Evolutionary conservation across 2,888 invertebrate genomes (phyloP), one percentile per base, ranked within the genome.

Genomic region (Drosophila ezoana): DNA sequence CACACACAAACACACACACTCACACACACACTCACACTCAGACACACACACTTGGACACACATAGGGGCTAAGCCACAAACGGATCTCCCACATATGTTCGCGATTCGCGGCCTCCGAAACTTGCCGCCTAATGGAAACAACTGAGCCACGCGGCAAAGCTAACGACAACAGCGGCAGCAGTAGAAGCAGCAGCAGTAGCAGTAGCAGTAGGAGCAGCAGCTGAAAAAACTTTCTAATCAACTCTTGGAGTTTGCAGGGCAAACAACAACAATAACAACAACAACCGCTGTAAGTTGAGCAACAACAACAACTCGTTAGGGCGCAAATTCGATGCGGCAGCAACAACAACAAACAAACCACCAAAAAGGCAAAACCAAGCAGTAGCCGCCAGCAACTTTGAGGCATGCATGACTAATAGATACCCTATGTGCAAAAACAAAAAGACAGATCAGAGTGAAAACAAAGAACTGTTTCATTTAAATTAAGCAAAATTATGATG

Each of bases 181-280:
- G 2, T 13, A 32, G 32, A 43, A 58, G 20, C 37, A 37, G 9
- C 13, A 16, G 33, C 33, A 43, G 11, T 14, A 23, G 14, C 9
- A 43, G 10, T 52, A 41, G 45, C 23, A 54, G 20, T 38, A 41
- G 48, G 58, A 38, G 37, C 60, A 47, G 66, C 68, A 70, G 76
- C 79, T 72, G 61, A 74, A 81, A 76, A 79, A 83, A 83, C 65
- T 81, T 83, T 85, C 85, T 83, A 83, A 83, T 85, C 85, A 83
- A 81, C 85, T 81, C 81, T 60, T 71, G 70, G 67, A 83, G 82
- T 75, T 82, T 54, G 78, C 67, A 71, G 51, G 58, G 41, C 43
- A 57, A 48, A 43, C 45, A 57, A 66, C 48, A 60, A 52, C 52
- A 71, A 49, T 43, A 52, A 16, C 8, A 71, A 49, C 40, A 71